phyloP scores from a whole-genome alignment of 2,797 vertebrate species.

The Micropoecilia bifurca region DNA sequence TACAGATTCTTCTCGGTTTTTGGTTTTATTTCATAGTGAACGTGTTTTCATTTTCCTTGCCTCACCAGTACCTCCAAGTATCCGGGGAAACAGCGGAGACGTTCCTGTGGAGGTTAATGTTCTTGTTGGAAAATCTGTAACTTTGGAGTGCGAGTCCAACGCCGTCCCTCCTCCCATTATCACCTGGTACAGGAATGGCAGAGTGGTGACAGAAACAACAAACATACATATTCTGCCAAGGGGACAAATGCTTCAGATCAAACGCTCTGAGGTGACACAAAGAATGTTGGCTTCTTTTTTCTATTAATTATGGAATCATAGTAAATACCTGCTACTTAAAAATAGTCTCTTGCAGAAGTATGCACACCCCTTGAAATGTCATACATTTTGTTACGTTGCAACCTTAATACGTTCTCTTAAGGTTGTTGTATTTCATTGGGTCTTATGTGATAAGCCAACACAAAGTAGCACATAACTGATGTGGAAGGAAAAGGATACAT shows the following conservation, averaged over 20 bases:
- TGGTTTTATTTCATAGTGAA: neutral
- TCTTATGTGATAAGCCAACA: neutral
- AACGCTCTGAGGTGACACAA: conserved; percentile 85
- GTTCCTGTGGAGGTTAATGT: conserved; percentile 85
- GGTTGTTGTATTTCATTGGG: neutral
- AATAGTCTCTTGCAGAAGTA: neutral
- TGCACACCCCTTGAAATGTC: neutral
- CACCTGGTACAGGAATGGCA: conserved; percentile 95
- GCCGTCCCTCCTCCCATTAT: conserved; percentile 91
- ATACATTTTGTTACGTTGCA: neutral
- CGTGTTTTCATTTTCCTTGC: fast-evolving
- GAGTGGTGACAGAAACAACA: conserved; percentile 79
- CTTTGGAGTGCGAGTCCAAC: conserved; percentile 90
- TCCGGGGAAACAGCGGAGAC: conserved; percentile 85
- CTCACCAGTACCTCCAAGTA: conserved; percentile 91
- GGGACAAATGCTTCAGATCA: conserved; percentile 86
- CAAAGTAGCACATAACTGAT: neutral
- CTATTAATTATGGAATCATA: neutral
- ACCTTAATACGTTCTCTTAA: neutral
- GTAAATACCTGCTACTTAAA: neutral
- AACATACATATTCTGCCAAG: conserved; percentile 79
- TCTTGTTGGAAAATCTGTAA: conserved; percentile 81
- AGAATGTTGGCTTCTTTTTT: neutral
- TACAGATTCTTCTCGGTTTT: neutral
- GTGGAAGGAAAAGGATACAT: neutral